Conservation (phyloP, 1,140 invertebrate genomes). For the Eurosta solidaginis region DNA sequence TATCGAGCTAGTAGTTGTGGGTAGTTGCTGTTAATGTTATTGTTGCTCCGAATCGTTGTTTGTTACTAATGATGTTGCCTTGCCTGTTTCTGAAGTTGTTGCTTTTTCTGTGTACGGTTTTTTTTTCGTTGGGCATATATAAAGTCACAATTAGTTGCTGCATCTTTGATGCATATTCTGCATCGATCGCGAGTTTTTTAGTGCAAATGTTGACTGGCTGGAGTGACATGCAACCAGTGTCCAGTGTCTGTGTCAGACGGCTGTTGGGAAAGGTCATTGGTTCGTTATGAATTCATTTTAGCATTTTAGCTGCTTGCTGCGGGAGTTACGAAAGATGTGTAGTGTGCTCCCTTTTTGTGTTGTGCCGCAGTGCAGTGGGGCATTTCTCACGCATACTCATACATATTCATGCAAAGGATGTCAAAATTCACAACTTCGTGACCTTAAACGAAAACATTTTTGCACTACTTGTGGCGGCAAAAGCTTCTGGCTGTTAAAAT, state of each 20-base stretch:
- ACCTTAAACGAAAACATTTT: neutral
- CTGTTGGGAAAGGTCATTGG: conserved; percentile 45
- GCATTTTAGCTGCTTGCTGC: neutral
- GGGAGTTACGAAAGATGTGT: neutral
- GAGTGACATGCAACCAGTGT: conserved; percentile 25
- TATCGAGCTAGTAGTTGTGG: neutral
- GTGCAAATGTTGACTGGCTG: conserved; percentile 41
- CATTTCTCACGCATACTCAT: neutral
- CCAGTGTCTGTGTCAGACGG: neutral
- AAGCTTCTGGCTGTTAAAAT: neutral
- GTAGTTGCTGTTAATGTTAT: conserved; percentile 34
- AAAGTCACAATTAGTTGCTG: conserved; percentile 58
- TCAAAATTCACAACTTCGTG: neutral
- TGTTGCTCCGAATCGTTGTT: neutral
- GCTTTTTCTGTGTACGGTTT: neutral
- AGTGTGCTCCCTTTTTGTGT: neutral
- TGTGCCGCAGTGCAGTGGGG: neutral
- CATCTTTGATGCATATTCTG: conserved; percentile 41
- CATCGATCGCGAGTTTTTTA: neutral
- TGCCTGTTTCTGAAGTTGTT: neutral
- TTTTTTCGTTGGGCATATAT: conserved; percentile 44
- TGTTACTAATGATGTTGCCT: conserved; percentile 29
- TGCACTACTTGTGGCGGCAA: neutral
- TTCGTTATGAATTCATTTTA: conserved; percentile 51
- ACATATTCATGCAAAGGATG: neutral